Conservation (phyloP, 1,140 invertebrate species). For the Drosophila littoralis region DNA sequence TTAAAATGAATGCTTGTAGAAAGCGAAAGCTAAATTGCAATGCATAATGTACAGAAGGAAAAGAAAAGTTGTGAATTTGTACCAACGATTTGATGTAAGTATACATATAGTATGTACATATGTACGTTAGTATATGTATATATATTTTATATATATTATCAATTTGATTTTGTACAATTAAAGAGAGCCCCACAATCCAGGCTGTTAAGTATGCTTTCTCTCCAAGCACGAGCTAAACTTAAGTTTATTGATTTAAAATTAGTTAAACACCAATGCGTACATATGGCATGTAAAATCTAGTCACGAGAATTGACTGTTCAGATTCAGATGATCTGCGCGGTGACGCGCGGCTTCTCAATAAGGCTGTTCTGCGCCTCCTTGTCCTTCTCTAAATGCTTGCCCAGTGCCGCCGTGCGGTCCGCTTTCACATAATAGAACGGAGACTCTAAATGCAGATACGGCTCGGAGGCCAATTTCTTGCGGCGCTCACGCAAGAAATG, state of each 20-base stretch:
- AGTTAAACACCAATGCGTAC: constrained; percentile 60
- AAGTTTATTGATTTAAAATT: constrained; percentile 63
- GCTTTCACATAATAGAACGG: constrained; percentile 63
- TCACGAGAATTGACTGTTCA: no score
- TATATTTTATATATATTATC: constrained; percentile 9
- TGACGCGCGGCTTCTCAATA: constrained; percentile 64
- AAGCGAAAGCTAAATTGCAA: constrained; percentile 59
- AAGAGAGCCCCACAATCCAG: constrained; percentile 21
- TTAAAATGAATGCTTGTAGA: constrained; percentile 38
- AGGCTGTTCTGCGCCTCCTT: constrained; percentile 74
- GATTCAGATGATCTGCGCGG: constrained; percentile 61
- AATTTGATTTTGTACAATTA: constrained; percentile 54
- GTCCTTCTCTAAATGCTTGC: constrained; percentile 62
- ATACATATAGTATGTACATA: constrained; percentile 4
- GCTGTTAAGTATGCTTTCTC: constrained; percentile 68
- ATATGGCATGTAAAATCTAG: constrained; percentile 3
- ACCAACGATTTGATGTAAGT: not conserved
- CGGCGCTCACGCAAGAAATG: constrained; percentile 89
- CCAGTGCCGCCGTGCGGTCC: constrained; percentile 43
- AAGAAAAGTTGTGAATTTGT: constrained; percentile 16
- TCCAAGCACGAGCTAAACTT: constrained; percentile 48
- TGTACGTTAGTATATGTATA: not conserved
- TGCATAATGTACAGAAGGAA: constrained; percentile 27
- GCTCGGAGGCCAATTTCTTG: constrained; percentile 84
- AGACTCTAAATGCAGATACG: constrained; percentile 25